A percentile compares a stretch with the other conserved stretches of the same genome.
phyloP scores from a whole-genome alignment of 2,888 invertebrate genomes.

The Lasioglossum oenotherae region DNA sequence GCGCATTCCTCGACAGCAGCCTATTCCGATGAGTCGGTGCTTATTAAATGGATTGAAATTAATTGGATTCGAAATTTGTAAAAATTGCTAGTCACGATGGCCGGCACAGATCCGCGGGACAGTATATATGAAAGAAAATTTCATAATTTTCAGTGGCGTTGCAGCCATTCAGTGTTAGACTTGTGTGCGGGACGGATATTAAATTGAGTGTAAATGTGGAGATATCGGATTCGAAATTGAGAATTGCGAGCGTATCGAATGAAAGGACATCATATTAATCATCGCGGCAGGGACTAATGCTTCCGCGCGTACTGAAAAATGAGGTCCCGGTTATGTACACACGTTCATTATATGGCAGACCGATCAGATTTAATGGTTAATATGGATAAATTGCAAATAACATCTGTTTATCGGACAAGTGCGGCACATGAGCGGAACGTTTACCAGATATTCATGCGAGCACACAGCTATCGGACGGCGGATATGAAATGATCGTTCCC shows the following conservation, averaged over 20 bases:
- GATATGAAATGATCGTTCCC: conserved; percentile 48
- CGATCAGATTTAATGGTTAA: conserved; percentile 54
- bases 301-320: conserved; percentile 48
- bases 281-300: conserved; percentile 42
- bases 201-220: conserved; percentile 51
- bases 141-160: background rate
- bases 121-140: background rate
- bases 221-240: conserved; percentile 51
- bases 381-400: conserved; percentile 59
- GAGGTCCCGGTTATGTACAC: conserved; percentile 10
- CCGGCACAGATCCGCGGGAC: background rate
- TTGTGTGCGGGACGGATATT: conserved; percentile 10
- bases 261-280: conserved; percentile 49
- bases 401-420: conserved; percentile 54
- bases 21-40: too few relatives aligned
- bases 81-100: background rate
- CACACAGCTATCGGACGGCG: conserved; percentile 29
- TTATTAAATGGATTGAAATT: background rate
- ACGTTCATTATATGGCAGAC: conserved; percentile 25
- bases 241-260: conserved; percentile 18
- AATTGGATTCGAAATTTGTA: background rate
- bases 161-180: background rate
- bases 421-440: conserved; percentile 30
- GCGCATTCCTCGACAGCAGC: background rate
- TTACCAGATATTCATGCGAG: conserved; percentile 42